Conservation (phyloP, 2,888 invertebrate genomes). For the Temnothorax ravouxi region DNA sequence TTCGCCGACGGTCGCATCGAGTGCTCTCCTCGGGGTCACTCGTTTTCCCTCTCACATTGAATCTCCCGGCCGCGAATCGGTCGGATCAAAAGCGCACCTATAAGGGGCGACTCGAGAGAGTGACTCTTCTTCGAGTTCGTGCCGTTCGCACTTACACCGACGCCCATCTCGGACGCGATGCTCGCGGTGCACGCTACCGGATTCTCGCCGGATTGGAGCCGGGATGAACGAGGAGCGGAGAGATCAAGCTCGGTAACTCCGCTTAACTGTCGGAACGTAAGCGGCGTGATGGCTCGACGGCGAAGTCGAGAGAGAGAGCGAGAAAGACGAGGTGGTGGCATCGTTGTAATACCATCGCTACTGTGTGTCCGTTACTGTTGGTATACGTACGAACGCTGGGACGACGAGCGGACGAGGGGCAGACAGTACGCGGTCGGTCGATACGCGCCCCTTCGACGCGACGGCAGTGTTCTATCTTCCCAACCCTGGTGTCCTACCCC, state of each 20-base stretch:
- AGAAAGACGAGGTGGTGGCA: slow-evolving; percentile 31
- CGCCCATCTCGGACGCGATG: not conserved
- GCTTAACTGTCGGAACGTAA: slow-evolving; percentile 17
- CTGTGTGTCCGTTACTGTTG: slow-evolving; percentile 71
- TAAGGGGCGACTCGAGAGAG: slow-evolving; percentile 31
- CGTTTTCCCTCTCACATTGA: slow-evolving; percentile 34
- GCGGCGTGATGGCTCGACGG: slow-evolving; percentile 30
- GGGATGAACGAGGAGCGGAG: slow-evolving; percentile 23
- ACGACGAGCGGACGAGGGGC: slow-evolving; percentile 68
- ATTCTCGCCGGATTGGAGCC: slow-evolving; percentile 7
- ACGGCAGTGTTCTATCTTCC: slow-evolving; percentile 70
- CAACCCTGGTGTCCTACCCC: slow-evolving; percentile 47
- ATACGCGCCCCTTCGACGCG: slow-evolving; percentile 79
- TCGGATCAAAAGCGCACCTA: slow-evolving; percentile 48
- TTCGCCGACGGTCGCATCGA: slow-evolving; percentile 39
- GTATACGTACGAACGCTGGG: slow-evolving; percentile 74
- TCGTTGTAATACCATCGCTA: slow-evolving; percentile 68
- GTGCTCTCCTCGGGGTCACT: slow-evolving; percentile 43
- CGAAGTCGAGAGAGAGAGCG: slow-evolving; percentile 3
- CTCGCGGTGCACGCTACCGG: slow-evolving; percentile 14
- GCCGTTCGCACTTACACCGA: slow-evolving; percentile 20
- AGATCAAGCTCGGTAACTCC: slow-evolving; percentile 53
- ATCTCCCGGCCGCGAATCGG: slow-evolving; percentile 28
- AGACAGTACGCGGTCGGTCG: slow-evolving; percentile 76
- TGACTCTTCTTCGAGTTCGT: slow-evolving; percentile 22